phyloP scores from a whole-genome alignment of 2,113 vertebrate species.

The Takifugu bimaculatus region DNA sequence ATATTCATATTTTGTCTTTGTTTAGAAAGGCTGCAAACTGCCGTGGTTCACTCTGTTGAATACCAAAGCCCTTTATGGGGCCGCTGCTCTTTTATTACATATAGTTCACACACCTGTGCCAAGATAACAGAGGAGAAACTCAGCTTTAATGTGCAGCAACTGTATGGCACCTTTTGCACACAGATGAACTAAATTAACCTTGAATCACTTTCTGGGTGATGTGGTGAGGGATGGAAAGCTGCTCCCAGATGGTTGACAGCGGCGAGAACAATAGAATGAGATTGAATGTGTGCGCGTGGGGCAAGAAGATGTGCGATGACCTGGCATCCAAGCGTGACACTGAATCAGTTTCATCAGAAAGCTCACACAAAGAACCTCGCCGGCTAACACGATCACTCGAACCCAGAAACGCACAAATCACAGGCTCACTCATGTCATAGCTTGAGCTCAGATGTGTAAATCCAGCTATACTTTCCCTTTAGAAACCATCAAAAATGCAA shows the following conservation, averaged over 20 bases:
- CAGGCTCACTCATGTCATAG: slow-evolving; percentile 2
- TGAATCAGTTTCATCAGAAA: slow-evolving; percentile 54
- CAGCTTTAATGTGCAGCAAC: slow-evolving; percentile 22
- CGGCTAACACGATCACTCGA: slow-evolving; percentile 24
- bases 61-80: slow-evolving; percentile 17
- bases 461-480: background rate
- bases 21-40: slow-evolving; percentile 14
- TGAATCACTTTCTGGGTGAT: slow-evolving; percentile 39
- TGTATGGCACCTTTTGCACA: slow-evolving; percentile 14
- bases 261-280: slow-evolving; percentile 33
- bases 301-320: slow-evolving; percentile 62
- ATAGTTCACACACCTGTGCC: background rate
- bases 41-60: slow-evolving; percentile 34
- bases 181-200: slow-evolving; percentile 53
- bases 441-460: slow-evolving; percentile 19
- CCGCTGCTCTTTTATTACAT: slow-evolving; percentile 1
- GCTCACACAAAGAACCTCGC: slow-evolving; percentile 36
- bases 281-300: slow-evolving; percentile 40
- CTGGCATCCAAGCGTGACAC: slow-evolving; percentile 57
- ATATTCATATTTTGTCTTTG: background rate
- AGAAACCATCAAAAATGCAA: slow-evolving; percentile 44
- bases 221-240: slow-evolving; percentile 36
- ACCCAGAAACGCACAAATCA: slow-evolving; percentile 22
- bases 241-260: slow-evolving; percentile 22
- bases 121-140: slow-evolving; percentile 1